Conservation (phyloP, 23 tunicate genomes). For the Ciona savignyi region DNA sequence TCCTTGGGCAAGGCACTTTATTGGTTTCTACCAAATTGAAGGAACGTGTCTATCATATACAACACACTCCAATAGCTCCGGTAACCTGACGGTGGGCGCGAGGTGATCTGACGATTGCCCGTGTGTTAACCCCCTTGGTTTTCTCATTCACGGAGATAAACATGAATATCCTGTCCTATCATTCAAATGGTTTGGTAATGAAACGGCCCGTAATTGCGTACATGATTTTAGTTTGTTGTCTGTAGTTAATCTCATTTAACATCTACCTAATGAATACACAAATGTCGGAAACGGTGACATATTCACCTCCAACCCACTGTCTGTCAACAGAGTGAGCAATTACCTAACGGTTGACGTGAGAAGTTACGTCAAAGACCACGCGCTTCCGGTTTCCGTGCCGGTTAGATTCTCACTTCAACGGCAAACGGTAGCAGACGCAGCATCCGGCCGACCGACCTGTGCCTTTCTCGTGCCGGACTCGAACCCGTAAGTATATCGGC, state of each 20-base stretch:
- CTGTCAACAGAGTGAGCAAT: slow-evolving; percentile 31
- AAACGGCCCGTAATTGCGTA: not conserved
- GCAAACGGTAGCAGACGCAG: not conserved
- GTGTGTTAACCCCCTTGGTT: too few relatives aligned
- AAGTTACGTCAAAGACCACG: not conserved
- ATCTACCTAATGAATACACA: not conserved
- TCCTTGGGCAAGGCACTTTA: too few relatives aligned
- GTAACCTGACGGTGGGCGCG: too few relatives aligned
- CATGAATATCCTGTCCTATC: too few relatives aligned
- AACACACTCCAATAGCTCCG: too few relatives aligned
- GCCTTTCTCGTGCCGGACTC: not conserved
- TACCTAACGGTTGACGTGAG: slow-evolving; percentile 42
- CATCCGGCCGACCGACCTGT: not conserved
- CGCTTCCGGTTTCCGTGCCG: slow-evolving; percentile 36
- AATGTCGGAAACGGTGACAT: not conserved
- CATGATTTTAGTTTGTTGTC: too few relatives aligned
- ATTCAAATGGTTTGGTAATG: too few relatives aligned
- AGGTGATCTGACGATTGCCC: too few relatives aligned
- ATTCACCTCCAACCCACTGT: not conserved
- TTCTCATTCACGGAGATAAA: too few relatives aligned
- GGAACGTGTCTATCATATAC: too few relatives aligned
- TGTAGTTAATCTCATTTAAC: too few relatives aligned
- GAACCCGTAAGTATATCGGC: not conserved
- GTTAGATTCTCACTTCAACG: slow-evolving; percentile 37
- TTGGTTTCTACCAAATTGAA: too few relatives aligned